phyloP scores from a whole-genome alignment of 2,888 invertebrate genomes.

The Agrilus mali region DNA sequence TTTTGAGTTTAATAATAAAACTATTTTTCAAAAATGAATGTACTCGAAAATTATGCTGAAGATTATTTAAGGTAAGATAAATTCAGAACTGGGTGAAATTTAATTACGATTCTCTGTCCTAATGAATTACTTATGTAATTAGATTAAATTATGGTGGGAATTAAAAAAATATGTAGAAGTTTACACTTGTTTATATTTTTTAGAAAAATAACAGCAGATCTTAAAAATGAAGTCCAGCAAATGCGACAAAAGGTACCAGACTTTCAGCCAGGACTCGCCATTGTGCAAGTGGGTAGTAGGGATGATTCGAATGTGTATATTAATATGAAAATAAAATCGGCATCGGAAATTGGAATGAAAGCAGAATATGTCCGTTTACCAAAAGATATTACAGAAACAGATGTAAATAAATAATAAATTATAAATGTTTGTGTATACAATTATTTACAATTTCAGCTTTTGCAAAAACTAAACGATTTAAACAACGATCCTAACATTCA shows the following conservation, averaged over 20 bases:
- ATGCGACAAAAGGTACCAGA: constrained; percentile 43
- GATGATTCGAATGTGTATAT: constrained; percentile 99
- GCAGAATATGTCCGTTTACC: constrained; percentile 73
- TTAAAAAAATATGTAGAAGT: no score
- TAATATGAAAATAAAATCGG: constrained; percentile 87
- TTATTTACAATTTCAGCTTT: constrained; percentile 39
- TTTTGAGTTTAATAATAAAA: no score
- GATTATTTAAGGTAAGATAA: no score
- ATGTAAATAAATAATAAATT: constrained; percentile 37
- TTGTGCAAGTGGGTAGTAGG: constrained; percentile 91
- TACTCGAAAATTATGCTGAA: no score
- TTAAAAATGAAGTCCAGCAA: constrained; percentile 51
- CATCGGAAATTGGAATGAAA: constrained; percentile 77
- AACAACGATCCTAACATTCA: constrained; percentile 78
- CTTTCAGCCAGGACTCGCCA: constrained; percentile 70
- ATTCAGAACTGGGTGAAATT: no score
- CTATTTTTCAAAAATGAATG: no score
- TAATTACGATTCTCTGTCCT: no score
- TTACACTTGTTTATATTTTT: no score
- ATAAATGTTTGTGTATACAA: background rate
- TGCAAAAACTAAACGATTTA: constrained; percentile 55
- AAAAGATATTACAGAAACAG: constrained; percentile 63
- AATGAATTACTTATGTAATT: no score
- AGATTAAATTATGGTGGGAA: no score
- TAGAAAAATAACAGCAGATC: constrained; percentile 59